These are phyloP conservation scores for Taurulus bubalis DNA, from an alignment of 2,113 vertebrate species.

Conservation along the genomic window DNA sequence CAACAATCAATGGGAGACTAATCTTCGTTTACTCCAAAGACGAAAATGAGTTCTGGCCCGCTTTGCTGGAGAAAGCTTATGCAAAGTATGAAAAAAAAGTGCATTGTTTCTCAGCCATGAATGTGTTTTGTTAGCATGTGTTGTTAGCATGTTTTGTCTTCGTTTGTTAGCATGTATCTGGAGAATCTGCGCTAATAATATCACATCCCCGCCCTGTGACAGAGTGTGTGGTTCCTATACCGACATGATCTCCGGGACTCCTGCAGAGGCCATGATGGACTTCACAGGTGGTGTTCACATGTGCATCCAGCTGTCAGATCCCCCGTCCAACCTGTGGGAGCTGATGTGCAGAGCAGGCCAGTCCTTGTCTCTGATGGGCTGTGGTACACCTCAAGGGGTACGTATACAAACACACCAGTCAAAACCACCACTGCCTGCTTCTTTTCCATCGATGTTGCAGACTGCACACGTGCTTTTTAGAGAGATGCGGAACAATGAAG, in stretches of 20 bases:
- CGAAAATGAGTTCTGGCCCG: constrained; percentile 83
- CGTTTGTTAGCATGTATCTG: neutral
- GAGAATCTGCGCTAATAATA: neutral
- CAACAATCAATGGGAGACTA: constrained; percentile 72
- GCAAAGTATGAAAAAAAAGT: constrained; percentile 78
- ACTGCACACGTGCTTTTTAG: too few species aligned
- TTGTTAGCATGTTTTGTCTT: neutral
- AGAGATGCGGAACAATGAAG: neutral
- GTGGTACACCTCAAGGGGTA: constrained; percentile 84
- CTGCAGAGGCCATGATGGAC: constrained; percentile 89
- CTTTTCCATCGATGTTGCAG: neutral
- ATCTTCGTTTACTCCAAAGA: constrained; percentile 79
- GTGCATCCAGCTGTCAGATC: constrained; percentile 75
- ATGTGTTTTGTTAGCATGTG: neutral
- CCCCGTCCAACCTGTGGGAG: constrained; percentile 82
- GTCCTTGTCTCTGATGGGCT: constrained; percentile 86
- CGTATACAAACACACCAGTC: neutral
- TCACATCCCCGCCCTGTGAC: neutral
- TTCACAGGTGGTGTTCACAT: constrained; percentile 90
- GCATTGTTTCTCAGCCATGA: neutral
- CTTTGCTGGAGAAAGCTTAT: constrained; percentile 84
- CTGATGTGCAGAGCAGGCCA: constrained; percentile 82
- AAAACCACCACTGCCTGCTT: neutral
- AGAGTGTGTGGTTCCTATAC: constrained; percentile 91
- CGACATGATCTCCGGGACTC: constrained; percentile 86